A percentile compares a stretch with the other conserved stretches of the same genome.
These are phyloP conservation scores for Hydropsyche tenuis DNA, from an alignment of 1,140 invertebrate species.

Conservation along the genomic window DNA sequence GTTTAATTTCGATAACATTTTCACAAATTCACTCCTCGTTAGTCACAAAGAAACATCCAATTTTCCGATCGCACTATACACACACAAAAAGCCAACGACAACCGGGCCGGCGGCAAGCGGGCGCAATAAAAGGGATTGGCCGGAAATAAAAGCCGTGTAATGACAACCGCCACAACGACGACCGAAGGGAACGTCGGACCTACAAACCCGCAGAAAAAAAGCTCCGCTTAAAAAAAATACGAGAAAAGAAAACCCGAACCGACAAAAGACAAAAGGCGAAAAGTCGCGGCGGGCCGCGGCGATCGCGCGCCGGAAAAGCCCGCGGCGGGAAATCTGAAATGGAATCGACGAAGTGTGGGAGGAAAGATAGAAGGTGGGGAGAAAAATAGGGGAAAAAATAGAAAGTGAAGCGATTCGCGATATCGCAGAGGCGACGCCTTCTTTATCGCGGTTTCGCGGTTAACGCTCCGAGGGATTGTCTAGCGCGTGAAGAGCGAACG, in stretches of 20 bases:
- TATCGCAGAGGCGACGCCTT: too few species aligned
- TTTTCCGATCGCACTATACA: too few species aligned
- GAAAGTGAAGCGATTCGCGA: too few species aligned
- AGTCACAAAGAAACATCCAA: too few species aligned
- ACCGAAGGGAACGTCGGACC: constrained; percentile 15
- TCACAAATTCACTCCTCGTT: too few species aligned
- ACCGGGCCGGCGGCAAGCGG: constrained; percentile 38
- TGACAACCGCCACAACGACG: constrained; percentile 47
- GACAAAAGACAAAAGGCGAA: not conserved
- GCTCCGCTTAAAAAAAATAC: not conserved
- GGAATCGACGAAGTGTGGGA: too few species aligned
- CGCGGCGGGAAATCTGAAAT: too few species aligned
- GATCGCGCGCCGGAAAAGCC: not conserved
- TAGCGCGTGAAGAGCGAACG: too few species aligned
- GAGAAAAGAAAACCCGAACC: not conserved
- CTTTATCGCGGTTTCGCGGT: constrained; percentile 8
- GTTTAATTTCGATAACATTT: too few species aligned
- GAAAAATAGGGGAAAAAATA: too few species aligned
- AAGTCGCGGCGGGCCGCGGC: not conserved
- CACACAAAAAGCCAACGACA: not conserved
- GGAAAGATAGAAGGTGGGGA: too few species aligned
- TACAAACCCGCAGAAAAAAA: constrained; percentile 13
- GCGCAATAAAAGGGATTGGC: constrained; percentile 48
- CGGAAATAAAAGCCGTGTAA: constrained; percentile 51
- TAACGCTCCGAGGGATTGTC: constrained; percentile 16